These are phyloP conservation scores for Cygnus buccinator DNA, from an alignment of 2,113 vertebrate species.

Conservation along the genomic window DNA sequence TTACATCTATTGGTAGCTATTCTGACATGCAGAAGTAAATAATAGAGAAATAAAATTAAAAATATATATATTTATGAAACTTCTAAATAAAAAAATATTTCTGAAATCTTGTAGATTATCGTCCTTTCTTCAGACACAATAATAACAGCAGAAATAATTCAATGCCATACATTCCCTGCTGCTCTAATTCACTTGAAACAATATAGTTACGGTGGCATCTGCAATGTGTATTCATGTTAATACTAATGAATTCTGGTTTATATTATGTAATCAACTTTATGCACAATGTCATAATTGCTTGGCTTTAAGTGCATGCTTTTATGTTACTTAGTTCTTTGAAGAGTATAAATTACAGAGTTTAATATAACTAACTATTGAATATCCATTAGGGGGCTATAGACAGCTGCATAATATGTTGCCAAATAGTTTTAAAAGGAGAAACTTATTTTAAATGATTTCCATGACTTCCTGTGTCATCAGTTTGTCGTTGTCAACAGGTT, in stretches of 20 bases:
- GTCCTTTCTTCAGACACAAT: not conserved
- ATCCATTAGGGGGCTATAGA: not conserved
- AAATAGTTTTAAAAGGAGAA: not conserved
- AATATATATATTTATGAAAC: not conserved
- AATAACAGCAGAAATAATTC: not conserved
- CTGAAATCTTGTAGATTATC: not conserved
- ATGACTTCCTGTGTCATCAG: not conserved
- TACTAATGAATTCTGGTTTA: not conserved
- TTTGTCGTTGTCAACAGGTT: slow-evolving; percentile 27
- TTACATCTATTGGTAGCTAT: not conserved
- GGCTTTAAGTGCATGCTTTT: not conserved
- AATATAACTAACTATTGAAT: not conserved
- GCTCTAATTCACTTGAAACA: not conserved
- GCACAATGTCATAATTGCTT: not conserved
- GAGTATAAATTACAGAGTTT: not conserved
- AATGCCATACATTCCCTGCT: not conserved
- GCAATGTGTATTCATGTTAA: not conserved
- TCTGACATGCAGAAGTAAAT: not conserved
- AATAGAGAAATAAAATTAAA: not conserved
- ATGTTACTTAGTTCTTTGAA: not conserved
- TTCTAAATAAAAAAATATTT: not conserved
- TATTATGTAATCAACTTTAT: not conserved
- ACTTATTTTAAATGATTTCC: not conserved
- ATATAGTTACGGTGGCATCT: not conserved
- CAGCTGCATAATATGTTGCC: not conserved